A percentile compares a stretch with the other conserved stretches of the same genome.
These are phyloP conservation scores for Cairina moschata DNA, from an alignment of 2,113 vertebrate genomes.

Conservation along the genomic window DNA sequence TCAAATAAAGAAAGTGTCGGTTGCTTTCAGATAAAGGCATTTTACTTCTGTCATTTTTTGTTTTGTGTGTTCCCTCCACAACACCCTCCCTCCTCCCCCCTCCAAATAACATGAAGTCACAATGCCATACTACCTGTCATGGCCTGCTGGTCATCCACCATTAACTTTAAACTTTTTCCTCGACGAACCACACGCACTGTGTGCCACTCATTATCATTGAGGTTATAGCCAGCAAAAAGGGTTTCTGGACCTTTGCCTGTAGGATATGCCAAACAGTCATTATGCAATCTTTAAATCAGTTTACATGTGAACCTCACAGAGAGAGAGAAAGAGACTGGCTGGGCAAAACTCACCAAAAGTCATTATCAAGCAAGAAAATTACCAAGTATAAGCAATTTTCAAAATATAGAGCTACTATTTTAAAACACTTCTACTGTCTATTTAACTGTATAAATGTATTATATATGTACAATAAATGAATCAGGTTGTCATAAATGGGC, in stretches of 20 bases:
- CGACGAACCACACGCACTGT: constrained; percentile 96
- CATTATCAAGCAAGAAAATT: constrained; percentile 69
- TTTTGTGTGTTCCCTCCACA: neutral
- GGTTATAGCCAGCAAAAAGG: constrained; percentile 98
- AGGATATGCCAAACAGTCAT: constrained; percentile 95
- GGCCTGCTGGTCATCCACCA: constrained; percentile 92
- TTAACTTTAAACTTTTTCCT: constrained; percentile 96
- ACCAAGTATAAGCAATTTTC: constrained; percentile 43
- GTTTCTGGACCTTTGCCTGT: constrained; percentile 99
- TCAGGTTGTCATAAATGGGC: constrained; percentile 80
- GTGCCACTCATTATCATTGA: constrained; percentile 99
- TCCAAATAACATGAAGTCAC: neutral
- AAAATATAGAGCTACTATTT: constrained; percentile 34
- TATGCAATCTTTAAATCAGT: constrained; percentile 81
- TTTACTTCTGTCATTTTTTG: neutral
- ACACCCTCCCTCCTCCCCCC: neutral
- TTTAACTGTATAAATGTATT: neutral
- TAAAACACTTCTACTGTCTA: constrained; percentile 12
- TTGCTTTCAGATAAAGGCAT: neutral
- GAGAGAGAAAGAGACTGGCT: constrained; percentile 63
- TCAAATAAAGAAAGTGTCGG: neutral
- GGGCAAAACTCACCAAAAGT: constrained; percentile 72
- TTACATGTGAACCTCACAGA: constrained; percentile 80
- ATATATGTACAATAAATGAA: constrained; percentile 8
- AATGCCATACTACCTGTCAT: constrained; percentile 81